Evolutionary conservation across 1,140 invertebrate genomes (phyloP), one percentile per base, ranked within the genome.

Genomic region (Harlomillsia oculata): DNA sequence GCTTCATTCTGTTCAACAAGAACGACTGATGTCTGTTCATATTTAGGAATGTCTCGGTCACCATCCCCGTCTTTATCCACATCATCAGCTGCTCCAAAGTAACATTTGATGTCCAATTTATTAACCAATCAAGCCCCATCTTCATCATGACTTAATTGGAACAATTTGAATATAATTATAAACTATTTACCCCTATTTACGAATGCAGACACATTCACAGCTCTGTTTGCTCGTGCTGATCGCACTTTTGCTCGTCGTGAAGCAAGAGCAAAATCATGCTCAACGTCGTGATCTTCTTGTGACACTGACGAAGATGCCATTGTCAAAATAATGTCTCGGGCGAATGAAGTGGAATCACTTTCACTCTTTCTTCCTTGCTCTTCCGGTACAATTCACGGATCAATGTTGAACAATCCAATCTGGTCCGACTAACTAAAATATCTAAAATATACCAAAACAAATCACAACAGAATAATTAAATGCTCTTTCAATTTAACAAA

Each of bases 241-340:
- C 79, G 70, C 44, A 79, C 78, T 32, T 76, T 72, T 32, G 76
- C 76, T 53, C 78, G 67, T 9, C 78, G 70, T 14, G 74, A 74
- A 13, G 70, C 74, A 5, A 75, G 68, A 43, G 80, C 78, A 62
- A 76, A 79, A 62, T 82, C 80, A 64, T 75, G 74, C 32, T 81
- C 80, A 45, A 78, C 73, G 40, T 65, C 63, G 45, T 60, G 62
- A 67, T 82, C 79, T 65, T 82, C 80, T 66, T 82, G 79, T 64
- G 79, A 80, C 18, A 82, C 77, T 11, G 80, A 81, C 65, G 79
- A 81, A 6, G 80, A 81, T 63, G 80, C 79, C 80, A 81, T 81
- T 43, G 11, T 49, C 5, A 16, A 23, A 30, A 16, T 18, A n/a
- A 14, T 34, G n/a, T n/a, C n/a, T n/a, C n/a, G n/a, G n/a, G n/a